Evolutionary conservation across 2,113 vertebrate genomes (phyloP).

Genomic region (Tychaedon coryphoeus): DNA sequence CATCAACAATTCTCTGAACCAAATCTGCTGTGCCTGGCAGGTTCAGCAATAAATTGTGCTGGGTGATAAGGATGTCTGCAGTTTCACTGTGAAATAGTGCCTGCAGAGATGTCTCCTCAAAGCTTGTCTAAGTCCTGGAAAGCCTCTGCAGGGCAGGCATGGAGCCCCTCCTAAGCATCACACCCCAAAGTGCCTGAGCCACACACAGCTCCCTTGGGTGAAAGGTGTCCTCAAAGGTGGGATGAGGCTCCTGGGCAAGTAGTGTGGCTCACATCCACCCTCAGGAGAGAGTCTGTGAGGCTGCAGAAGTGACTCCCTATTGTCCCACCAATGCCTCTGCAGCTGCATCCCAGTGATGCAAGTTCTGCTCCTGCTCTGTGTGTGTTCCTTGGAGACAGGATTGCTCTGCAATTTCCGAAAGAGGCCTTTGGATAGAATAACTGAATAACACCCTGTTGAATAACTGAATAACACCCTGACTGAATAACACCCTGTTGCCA

Average conservation of each 20-base stretch:
- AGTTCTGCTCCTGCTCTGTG: not conserved
- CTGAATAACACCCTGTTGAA: rapidly evolving
- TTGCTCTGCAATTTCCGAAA: not conserved
- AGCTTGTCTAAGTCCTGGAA: not conserved
- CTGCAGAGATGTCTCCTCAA: not conserved
- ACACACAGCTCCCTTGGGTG: not conserved
- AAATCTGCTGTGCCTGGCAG: not conserved
- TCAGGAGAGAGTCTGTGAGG: not conserved
- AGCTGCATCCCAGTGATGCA: not conserved
- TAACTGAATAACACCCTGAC: not conserved
- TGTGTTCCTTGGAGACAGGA: not conserved
- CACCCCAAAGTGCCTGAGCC: rapidly evolving
- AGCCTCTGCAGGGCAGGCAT: not conserved
- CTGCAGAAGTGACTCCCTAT: not conserved
- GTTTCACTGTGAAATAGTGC: not conserved
- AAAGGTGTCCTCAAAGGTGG: not conserved
- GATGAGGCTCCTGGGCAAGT: not conserved
- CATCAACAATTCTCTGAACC: not conserved
- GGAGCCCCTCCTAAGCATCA: not conserved
- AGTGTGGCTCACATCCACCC: not conserved
- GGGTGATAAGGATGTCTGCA: rapidly evolving
- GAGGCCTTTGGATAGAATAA: not conserved
- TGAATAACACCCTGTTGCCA: rapidly evolving
- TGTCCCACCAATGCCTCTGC: not conserved
- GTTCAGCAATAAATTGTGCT: not conserved